Evolutionary conservation across 2,888 invertebrate species (phyloP).

Genomic region (Melitaea athalia): DNA sequence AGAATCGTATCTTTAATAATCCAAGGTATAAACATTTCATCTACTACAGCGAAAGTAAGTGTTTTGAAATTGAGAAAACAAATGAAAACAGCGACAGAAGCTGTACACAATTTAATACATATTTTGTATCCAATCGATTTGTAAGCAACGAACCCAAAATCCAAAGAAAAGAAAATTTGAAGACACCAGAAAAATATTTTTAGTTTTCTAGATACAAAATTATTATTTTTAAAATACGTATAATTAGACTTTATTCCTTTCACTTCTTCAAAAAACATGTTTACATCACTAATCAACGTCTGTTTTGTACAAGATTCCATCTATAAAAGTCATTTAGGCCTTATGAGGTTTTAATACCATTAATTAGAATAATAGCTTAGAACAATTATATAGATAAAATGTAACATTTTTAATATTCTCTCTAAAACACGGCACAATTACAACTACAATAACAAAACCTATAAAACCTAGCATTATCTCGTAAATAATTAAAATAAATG

Average conservation of each 20-base stretch:
- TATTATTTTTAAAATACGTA: not conserved
- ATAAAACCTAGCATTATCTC: too few species aligned
- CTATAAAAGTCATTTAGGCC: too few species aligned
- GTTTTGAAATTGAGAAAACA: not conserved
- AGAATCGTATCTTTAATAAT: not conserved
- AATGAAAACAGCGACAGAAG: not conserved
- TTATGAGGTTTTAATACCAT: too few species aligned
- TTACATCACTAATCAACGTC: not conserved
- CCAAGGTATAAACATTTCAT: not conserved
- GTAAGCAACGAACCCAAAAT: constrained; percentile 15
- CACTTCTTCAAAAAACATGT: not conserved
- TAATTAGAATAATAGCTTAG: too few species aligned
- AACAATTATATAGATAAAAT: too few species aligned
- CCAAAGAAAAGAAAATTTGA: constrained; percentile 14
- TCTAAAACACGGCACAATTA: too few species aligned
- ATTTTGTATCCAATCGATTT: constrained; percentile 5
- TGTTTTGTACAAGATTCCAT: not conserved
- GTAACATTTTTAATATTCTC: too few species aligned
- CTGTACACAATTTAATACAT: not conserved
- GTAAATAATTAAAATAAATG: too few species aligned
- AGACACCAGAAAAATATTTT: not conserved
- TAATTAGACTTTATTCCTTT: not conserved
- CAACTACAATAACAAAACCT: too few species aligned
- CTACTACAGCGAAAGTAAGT: not conserved
- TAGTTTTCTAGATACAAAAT: constrained; percentile 1